Conservation (phyloP, 2,888 invertebrate genomes). For the Uloborus plumipes region DNA sequence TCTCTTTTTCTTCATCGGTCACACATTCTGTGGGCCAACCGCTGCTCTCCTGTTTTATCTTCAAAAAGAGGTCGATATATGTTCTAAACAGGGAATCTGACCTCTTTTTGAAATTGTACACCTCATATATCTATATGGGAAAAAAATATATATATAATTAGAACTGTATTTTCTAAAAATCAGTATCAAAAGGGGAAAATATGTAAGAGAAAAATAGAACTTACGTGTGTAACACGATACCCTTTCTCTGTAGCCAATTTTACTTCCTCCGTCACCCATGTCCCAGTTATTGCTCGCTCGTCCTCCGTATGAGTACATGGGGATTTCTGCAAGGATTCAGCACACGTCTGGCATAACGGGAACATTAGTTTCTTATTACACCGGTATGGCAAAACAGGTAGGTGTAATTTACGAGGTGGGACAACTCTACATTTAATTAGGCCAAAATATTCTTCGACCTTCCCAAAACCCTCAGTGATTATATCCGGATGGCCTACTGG, state of each 20-base stretch:
- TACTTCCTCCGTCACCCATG: slow-evolving; percentile 68
- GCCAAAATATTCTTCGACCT: slow-evolving; percentile 67
- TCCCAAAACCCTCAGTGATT: slow-evolving; percentile 65
- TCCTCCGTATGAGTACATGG: slow-evolving; percentile 66
- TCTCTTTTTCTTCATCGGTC: too few species aligned
- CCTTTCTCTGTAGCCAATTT: slow-evolving; percentile 67
- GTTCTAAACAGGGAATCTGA: not conserved
- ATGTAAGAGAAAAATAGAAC: not conserved
- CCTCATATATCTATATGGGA: not conserved
- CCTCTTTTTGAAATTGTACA: not conserved
- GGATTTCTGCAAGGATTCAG: slow-evolving; percentile 55
- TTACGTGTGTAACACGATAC: slow-evolving; percentile 57
- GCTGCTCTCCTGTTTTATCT: slow-evolving; percentile 10
- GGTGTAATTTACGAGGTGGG: slow-evolving; percentile 56
- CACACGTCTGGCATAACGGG: slow-evolving; percentile 45
- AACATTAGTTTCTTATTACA: slow-evolving; percentile 64
- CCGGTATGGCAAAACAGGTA: slow-evolving; percentile 21
- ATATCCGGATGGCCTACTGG: slow-evolving; percentile 67
- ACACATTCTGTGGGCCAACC: too few species aligned
- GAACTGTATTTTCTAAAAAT: too few species aligned
- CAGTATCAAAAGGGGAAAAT: not conserved
- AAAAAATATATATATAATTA: not conserved
- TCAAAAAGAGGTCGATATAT: not conserved
- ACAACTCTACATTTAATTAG: slow-evolving; percentile 68
- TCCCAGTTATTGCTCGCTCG: slow-evolving; percentile 66